These are phyloP conservation scores for Venustaconcha ellipsiformis DNA, from an alignment of 1,140 invertebrate species.

Conservation along the genomic window DNA sequence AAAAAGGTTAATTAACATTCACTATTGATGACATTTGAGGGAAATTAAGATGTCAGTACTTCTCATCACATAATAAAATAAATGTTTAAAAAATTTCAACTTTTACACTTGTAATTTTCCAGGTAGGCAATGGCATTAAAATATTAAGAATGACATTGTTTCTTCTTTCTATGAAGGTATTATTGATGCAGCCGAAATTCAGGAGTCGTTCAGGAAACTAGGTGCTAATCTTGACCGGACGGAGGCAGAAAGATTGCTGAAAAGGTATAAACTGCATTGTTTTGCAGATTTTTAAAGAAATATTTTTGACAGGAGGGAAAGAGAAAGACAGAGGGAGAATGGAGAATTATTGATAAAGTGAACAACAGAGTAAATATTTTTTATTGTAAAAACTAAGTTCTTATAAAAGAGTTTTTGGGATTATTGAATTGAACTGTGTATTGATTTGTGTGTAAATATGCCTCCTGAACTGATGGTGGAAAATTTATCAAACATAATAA, in stretches of 20 bases:
- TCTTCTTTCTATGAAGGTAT: constrained; percentile 75
- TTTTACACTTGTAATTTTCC: not conserved
- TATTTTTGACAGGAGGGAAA: too few relatives aligned
- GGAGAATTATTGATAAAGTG: too few relatives aligned
- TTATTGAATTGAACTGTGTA: too few relatives aligned
- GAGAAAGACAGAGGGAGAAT: too few relatives aligned
- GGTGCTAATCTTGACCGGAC: constrained; percentile 66
- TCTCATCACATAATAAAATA: not conserved
- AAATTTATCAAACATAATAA: too few relatives aligned
- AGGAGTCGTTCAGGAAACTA: constrained; percentile 67
- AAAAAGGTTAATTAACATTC: not conserved
- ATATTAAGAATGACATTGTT: constrained; percentile 69
- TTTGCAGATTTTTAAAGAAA: too few relatives aligned
- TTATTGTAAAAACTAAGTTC: too few relatives aligned
- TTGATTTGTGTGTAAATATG: too few relatives aligned
- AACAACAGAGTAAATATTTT: too few relatives aligned
- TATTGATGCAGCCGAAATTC: constrained; percentile 67
- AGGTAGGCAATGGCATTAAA: not conserved
- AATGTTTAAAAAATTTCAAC: not conserved
- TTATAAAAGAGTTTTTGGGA: too few relatives aligned
- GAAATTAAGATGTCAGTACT: not conserved
- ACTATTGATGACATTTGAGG: not conserved
- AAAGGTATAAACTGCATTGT: constrained; percentile 53
- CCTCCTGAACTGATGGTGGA: too few relatives aligned
- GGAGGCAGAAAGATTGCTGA: constrained; percentile 68